Conservation (phyloP, 1,140 invertebrate genomes). For the Kradibia gibbosae region DNA sequence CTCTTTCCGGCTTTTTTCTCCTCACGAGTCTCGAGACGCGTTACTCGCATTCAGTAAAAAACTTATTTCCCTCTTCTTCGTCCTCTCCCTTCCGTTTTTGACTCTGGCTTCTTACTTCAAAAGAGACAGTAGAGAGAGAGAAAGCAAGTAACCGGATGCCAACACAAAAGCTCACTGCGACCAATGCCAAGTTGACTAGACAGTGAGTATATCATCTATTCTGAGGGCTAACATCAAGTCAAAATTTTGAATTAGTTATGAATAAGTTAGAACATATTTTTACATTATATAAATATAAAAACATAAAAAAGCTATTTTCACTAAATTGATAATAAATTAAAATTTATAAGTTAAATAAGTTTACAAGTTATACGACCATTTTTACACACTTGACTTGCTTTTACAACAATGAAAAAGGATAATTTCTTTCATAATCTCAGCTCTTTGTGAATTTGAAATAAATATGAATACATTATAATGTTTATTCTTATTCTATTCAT, state of each 20-base stretch:
- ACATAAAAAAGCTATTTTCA: background rate
- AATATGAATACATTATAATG: no score
- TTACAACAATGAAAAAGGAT: no score
- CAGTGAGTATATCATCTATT: background rate
- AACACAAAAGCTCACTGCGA: background rate
- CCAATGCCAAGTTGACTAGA: constrained; percentile 24
- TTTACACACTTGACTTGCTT: no score
- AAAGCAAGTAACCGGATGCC: background rate
- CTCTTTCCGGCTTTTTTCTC: constrained; percentile 54
- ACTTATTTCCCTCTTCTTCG: background rate
- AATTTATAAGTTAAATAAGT: background rate
- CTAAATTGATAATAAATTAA: background rate
- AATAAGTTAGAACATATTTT: background rate
- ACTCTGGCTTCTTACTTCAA: background rate
- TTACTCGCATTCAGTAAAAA: background rate
- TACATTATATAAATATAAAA: background rate
- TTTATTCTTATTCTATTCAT: no score
- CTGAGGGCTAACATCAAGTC: background rate
- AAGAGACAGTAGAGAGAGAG: background rate
- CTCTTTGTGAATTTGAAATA: no score
- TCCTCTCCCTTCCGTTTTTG: background rate
- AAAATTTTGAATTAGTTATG: background rate
- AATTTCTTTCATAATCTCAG: no score
- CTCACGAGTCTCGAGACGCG: background rate
- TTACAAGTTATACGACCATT: background rate